A percentile compares a stretch with the other conserved stretches of the same genome.
phyloP scores from a whole-genome alignment of 2,113 vertebrate species.

The Eretmochelys imbricata region DNA sequence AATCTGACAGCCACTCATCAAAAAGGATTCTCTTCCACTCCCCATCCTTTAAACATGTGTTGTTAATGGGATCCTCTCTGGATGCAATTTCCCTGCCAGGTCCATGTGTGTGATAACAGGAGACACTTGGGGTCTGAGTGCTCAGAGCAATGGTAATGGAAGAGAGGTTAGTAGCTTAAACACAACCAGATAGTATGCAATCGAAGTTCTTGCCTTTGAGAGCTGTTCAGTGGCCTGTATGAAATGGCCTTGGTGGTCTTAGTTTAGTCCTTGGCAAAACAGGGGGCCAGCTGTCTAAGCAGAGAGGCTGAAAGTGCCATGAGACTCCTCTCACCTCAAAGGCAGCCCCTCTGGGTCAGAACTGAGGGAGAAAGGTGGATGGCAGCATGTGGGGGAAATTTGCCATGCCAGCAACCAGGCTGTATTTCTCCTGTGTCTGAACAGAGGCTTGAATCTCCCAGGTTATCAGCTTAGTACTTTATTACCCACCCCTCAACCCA shows the following conservation, averaged over 20 bases:
- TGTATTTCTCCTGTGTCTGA: background rate
- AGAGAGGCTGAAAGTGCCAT: fast-evolving
- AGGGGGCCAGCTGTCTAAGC: background rate
- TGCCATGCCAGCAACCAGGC: background rate
- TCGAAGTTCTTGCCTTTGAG: background rate
- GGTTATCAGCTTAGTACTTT: background rate
- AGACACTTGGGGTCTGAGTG: background rate
- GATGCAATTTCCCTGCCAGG: background rate
- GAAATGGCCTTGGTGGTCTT: background rate
- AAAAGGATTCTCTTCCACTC: constrained; percentile 6
- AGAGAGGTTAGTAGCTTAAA: background rate
- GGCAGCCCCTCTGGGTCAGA: fast-evolving
- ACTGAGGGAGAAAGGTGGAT: fast-evolving
- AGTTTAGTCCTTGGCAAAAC: fast-evolving
- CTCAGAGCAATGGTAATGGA: fast-evolving
- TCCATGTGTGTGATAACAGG: fast-evolving
- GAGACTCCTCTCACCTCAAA: background rate
- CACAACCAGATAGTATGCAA: background rate
- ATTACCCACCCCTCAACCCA: fast-evolving
- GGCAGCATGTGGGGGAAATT: background rate
- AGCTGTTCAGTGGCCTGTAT: background rate
- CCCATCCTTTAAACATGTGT: background rate
- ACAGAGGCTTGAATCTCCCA: background rate
- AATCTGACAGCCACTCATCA: constrained; percentile 9
- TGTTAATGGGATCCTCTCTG: background rate